Percentiles rank a stretch among this genome's conserved stretches.
These are phyloP conservation scores for Brassicogethes aeneus DNA, from an alignment of 2,888 invertebrate genomes.

Conservation along the genomic window DNA sequence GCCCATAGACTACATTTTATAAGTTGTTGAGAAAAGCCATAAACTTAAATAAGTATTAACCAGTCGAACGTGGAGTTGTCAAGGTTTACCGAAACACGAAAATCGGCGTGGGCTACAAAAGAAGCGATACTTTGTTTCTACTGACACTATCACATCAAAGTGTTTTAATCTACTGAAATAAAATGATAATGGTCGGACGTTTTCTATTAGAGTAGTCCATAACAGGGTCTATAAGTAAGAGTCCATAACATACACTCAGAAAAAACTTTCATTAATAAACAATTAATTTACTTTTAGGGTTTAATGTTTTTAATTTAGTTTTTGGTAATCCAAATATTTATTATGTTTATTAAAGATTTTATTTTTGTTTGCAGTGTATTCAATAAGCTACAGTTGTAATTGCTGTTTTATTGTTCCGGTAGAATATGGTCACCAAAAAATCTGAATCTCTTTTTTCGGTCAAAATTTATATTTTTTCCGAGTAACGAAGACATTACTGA, in stretches of 20 bases:
- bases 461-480: constrained; percentile 23
- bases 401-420: constrained; percentile 29
- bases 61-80: too few species aligned
- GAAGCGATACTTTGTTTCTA: neutral
- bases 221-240: too few species aligned
- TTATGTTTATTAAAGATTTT: too few species aligned
- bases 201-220: neutral
- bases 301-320: too few species aligned
- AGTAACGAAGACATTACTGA: constrained; percentile 16
- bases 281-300: too few species aligned
- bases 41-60: too few species aligned
- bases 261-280: too few species aligned
- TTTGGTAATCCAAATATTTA: too few species aligned
- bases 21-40: too few species aligned
- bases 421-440: constrained; percentile 13
- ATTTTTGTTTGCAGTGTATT: constrained; percentile 10
- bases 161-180: neutral
- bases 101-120: neutral
- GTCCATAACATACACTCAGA: too few species aligned
- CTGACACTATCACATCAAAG: neutral
- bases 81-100: neutral
- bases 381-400: constrained; percentile 30
- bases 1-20: too few species aligned
- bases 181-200: neutral
- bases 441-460: constrained; percentile 19